phyloP scores from a whole-genome alignment of 2,888 invertebrate genomes.

The Leptinotarsa peninsularis region DNA sequence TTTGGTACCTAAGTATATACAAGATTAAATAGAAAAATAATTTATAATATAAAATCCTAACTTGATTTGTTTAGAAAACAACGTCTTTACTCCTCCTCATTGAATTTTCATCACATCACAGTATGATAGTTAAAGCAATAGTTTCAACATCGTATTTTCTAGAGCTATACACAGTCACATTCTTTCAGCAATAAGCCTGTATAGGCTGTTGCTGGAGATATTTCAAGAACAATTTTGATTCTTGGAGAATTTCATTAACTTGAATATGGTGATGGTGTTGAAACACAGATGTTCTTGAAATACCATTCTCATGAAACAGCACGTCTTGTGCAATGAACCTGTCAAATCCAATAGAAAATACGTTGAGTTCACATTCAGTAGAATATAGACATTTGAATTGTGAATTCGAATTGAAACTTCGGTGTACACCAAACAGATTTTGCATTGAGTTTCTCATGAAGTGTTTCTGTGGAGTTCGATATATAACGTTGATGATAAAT shows the following conservation, averaged over 20 bases:
- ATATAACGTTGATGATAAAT: too few species aligned
- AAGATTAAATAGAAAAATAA: conserved; percentile 42
- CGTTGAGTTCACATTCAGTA: background rate
- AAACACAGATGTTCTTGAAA: conserved; percentile 2
- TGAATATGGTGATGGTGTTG: background rate
- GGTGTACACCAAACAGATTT: background rate
- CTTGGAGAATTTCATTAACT: too few species aligned
- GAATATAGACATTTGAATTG: background rate
- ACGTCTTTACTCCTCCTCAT: conserved; percentile 30
- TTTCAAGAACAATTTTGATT: background rate
- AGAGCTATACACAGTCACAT: conserved; percentile 1
- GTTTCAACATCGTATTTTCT: conserved; percentile 25
- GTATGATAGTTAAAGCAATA: conserved; percentile 36
- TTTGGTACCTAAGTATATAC: conserved; percentile 42
- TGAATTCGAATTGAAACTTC: background rate
- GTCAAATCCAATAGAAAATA: conserved; percentile 4
- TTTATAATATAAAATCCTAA: conserved; percentile 37
- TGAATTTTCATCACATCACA: conserved; percentile 34
- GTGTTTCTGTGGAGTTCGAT: background rate
- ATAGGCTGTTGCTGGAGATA: background rate
- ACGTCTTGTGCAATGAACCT: conserved; percentile 1
- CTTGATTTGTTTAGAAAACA: conserved; percentile 37
- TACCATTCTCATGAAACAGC: conserved; percentile 12
- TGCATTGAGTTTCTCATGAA: background rate
- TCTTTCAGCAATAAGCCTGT: background rate